Evolutionary conservation across 2,113 vertebrate genomes (phyloP), one percentile per base, ranked within the genome.

Genomic region (Eurystomus gularis): DNA sequence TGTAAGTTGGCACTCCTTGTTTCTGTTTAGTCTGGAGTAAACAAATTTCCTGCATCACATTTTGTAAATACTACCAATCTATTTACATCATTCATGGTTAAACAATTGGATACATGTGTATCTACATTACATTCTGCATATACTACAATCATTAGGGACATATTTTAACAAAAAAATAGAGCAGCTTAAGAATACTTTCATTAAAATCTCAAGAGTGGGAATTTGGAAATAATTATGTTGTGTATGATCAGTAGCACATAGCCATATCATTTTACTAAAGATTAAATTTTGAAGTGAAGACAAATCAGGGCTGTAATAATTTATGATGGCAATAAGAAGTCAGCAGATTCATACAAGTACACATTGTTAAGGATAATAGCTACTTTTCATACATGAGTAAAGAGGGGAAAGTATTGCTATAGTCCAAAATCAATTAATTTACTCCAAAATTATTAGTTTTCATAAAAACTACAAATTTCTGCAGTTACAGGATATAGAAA

Each of bases 21-120:
- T 92, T 92, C 88, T 92, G 62, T 93, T 94, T 90, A 82, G 71
- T 90, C 85, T 82, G 66, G 44, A 86, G 40, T 69, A 90, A 96
- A 84, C 62, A 93, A 52, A 95, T 88, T 86, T 95, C 75, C 64
- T 90, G 71, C 75, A 61, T 73, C 3, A 2, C 4, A 1, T 94
- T 93, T 94, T 90, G 68, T 80, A 94, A 96, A 72, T 80, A 77
- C 15, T 73, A 39, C 29, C 39, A 18, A 40, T 49, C 18, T 57
- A 79, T 62, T 91, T 82, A 62, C 44, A 88, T 81, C 68, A 86
- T 78, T 93, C 80, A n/a, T 19, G 28, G 60, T 39, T 73, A 92
- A 82, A 40, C 49, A 92, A 55, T 51, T 78, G 39, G 40, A 51
- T 94, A 71, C 75, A 70, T 73, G 20, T 90, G 82, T 29, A 70